Evolutionary conservation across 2,888 invertebrate species (phyloP).

Genomic region (Trissoscelio sp.): DNA sequence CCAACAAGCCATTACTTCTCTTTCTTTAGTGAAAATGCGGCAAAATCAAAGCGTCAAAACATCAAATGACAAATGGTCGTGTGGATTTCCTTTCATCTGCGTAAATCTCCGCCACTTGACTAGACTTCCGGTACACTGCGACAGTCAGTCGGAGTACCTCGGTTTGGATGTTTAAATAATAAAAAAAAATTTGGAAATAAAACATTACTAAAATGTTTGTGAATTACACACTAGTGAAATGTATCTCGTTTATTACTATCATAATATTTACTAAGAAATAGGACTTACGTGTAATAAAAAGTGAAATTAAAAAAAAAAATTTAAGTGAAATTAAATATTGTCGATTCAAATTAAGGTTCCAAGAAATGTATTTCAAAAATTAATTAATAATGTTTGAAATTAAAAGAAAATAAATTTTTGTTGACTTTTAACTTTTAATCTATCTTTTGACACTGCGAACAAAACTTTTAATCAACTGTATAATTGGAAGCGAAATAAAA

Average conservation of each 20-base stretch:
- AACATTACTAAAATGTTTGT: slow-evolving; percentile 32
- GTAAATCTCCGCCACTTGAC: slow-evolving; percentile 72
- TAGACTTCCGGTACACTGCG: slow-evolving; percentile 77
- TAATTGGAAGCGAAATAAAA: background rate
- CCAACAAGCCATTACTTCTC: slow-evolving; percentile 62
- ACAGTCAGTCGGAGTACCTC: slow-evolving; percentile 51
- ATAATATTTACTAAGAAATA: slow-evolving; percentile 38
- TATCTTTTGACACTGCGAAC: slow-evolving; percentile 1
- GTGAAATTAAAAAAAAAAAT: no score
- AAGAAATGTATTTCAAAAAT: background rate
- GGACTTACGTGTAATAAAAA: slow-evolving; percentile 9
- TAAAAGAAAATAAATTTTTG: no score
- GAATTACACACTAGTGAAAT: slow-evolving; percentile 6
- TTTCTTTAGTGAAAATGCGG: slow-evolving; percentile 72
- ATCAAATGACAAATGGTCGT: slow-evolving; percentile 75
- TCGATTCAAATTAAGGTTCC: background rate
- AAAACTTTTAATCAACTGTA: background rate
- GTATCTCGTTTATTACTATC: slow-evolving; percentile 34
- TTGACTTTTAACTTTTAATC: background rate
- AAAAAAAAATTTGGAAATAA: slow-evolving; percentile 39
- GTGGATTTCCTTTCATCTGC: slow-evolving; percentile 74
- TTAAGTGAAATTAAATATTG: background rate
- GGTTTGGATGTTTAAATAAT: slow-evolving; percentile 40
- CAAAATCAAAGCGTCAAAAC: slow-evolving; percentile 73
- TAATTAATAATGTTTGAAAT: no score